Percentiles rank a stretch among this genome's conserved stretches.
Conservation (phyloP, 2,888 invertebrate species). For the Hemicrepidius hirtus region DNA sequence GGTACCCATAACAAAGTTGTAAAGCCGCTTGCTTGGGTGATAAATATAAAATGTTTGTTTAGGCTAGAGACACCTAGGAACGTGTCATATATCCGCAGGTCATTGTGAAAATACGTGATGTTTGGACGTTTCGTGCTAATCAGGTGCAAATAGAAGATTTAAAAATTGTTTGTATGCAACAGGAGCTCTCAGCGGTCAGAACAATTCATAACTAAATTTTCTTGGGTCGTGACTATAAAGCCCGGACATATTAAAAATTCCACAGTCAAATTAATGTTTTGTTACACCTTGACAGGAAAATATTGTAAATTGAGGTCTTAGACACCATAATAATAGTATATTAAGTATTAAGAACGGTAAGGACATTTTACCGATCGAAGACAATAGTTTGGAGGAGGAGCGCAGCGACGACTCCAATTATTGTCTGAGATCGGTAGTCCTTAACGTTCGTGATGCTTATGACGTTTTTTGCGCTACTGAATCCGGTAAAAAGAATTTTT, state of each 20-base stretch:
- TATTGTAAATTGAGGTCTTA: no score
- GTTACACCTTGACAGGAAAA: background rate
- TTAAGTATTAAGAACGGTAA: no score
- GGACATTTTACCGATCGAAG: no score
- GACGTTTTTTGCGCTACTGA: no score
- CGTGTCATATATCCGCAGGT: constrained; percentile 32
- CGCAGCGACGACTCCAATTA: no score
- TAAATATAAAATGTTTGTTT: constrained; percentile 51
- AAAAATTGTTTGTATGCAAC: constrained; percentile 13
- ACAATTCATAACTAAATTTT: constrained; percentile 21
- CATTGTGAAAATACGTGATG: constrained; percentile 43
- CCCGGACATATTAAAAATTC: background rate
- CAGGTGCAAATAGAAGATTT: constrained; percentile 49
- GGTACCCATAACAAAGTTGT: constrained; percentile 28
- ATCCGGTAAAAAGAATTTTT: no score
- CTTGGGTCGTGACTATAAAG: constrained; percentile 15
- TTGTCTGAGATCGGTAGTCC: no score
- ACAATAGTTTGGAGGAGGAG: no score
- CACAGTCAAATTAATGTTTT: constrained; percentile 11
- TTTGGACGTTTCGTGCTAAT: constrained; percentile 50
- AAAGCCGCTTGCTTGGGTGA: constrained; percentile 14
- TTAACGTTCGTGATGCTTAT: no score
- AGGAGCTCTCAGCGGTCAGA: background rate
- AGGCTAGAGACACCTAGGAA: constrained; percentile 44
- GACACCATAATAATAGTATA: no score